Conservation (phyloP, 2,113 vertebrate genomes). For the Gobiocypris rarus region DNA sequence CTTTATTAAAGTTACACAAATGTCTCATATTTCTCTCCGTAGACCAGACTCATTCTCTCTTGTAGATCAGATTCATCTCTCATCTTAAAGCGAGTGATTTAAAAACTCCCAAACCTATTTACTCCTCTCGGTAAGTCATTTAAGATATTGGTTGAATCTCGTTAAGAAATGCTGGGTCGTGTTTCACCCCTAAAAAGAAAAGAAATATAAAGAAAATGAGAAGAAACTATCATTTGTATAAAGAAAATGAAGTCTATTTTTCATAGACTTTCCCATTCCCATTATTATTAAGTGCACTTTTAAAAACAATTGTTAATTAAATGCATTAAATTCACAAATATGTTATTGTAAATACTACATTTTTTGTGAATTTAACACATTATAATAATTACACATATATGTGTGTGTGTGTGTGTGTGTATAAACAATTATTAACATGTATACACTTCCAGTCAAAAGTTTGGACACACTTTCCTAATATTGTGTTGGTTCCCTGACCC, state of each 20-base stretch:
- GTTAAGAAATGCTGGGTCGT: not conserved
- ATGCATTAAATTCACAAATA: no score
- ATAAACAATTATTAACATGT: no score
- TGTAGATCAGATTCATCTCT: slow-evolving; percentile 22
- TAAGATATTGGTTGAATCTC: slow-evolving; percentile 9
- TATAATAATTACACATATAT: no score
- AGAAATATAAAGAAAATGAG: no score
- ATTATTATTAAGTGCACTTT: no score
- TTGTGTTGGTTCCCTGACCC: no score
- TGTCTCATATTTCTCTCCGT: slow-evolving; percentile 24
- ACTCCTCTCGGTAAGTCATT: not conserved
- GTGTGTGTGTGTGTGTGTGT: no score
- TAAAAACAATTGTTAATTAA: no score
- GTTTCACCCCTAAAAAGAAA: not conserved
- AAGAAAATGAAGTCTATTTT: not conserved
- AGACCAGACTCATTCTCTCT: slow-evolving; percentile 12
- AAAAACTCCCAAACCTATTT: slow-evolving; percentile 20
- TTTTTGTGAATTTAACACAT: no score
- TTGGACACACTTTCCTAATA: no score
- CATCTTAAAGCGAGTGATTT: slow-evolving; percentile 8
- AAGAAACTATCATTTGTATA: not conserved
- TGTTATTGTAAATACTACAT: no score
- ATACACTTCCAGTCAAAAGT: no score
- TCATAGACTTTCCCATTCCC: not conserved
- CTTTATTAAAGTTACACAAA: slow-evolving; percentile 61